Percentiles rank a stretch among this genome's conserved stretches.
phyloP scores from a whole-genome alignment of 2,113 vertebrate species.

The Cebidichthys violaceus region DNA sequence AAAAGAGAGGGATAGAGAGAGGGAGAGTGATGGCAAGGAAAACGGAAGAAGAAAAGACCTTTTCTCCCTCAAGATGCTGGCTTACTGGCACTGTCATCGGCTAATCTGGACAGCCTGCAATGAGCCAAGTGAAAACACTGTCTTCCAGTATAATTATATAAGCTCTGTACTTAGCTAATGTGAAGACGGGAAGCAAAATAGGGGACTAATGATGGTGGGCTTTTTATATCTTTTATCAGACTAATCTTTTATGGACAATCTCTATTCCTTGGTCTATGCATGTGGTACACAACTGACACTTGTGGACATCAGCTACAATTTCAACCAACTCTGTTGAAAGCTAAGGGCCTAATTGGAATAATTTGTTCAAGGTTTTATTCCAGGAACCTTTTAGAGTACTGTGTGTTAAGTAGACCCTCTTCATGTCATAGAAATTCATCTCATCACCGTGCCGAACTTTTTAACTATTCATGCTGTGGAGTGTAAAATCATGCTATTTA shows the following conservation, averaged over 20 bases:
- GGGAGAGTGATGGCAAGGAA: conserved; percentile 17
- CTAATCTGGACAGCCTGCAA: conserved; percentile 62
- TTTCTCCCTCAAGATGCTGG: conserved; percentile 47
- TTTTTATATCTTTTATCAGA: conserved; percentile 51
- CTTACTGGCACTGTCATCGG: conserved; percentile 30
- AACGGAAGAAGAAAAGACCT: conserved; percentile 29
- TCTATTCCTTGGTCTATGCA: conserved; percentile 35
- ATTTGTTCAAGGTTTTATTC: conserved; percentile 61
- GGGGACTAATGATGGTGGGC: conserved; percentile 51
- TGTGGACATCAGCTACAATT: conserved; percentile 46
- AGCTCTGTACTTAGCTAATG: conserved; percentile 59
- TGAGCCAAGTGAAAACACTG: conserved; percentile 54
- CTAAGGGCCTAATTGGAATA: conserved; percentile 55
- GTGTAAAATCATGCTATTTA: neutral
- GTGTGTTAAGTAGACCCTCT: conserved; percentile 21
- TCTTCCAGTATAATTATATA: conserved; percentile 60
- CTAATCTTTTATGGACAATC: conserved; percentile 45
- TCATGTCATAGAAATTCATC: conserved; percentile 14
- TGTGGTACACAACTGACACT: conserved; percentile 37
- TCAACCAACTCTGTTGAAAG: conserved; percentile 40
- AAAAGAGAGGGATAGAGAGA: conserved; percentile 11
- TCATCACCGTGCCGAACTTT: conserved; percentile 27
- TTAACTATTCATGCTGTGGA: conserved; percentile 28
- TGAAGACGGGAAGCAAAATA: conserved; percentile 49
- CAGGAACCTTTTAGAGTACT: conserved; percentile 17